phyloP scores from a whole-genome alignment of 2,113 vertebrate species.

The Merops nubicus region DNA sequence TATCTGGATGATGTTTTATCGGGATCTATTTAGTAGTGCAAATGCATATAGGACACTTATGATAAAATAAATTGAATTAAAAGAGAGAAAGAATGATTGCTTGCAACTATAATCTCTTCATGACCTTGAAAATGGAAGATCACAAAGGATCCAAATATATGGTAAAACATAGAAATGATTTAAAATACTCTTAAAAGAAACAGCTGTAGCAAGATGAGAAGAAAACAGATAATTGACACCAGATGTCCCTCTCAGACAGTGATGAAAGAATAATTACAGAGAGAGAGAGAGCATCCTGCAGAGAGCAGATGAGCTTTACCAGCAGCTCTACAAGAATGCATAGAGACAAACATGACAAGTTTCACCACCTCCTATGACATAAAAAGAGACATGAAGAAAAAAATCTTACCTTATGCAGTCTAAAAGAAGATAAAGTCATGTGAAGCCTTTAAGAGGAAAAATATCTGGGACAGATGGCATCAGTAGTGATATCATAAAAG shows the following conservation, averaged over 20 bases:
- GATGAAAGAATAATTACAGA: constrained; percentile 73
- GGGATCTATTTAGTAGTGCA: not conserved
- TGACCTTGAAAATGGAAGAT: constrained; percentile 62
- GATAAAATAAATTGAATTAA: not conserved
- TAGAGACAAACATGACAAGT: constrained; percentile 59
- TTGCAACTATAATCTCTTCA: not conserved
- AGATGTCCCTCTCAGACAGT: constrained; percentile 73
- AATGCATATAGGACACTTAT: not conserved
- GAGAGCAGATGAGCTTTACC: constrained; percentile 64
- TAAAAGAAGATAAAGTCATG: not conserved
- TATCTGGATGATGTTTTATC: not conserved
- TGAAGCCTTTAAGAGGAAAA: constrained; percentile 26
- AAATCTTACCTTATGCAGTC: not conserved
- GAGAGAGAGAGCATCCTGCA: constrained; percentile 55
- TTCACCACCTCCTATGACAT: constrained; percentile 18
- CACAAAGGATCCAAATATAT: constrained; percentile 24
- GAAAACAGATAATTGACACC: constrained; percentile 71
- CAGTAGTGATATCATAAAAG: constrained; percentile 33
- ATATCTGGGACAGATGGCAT: constrained; percentile 55
- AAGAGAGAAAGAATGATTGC: not conserved
- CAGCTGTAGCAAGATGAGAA: constrained; percentile 69
- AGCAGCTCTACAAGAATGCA: constrained; percentile 57
- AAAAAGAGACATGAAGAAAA: not conserved
- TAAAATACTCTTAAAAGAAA: constrained; percentile 69
- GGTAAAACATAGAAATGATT: constrained; percentile 49